Base-by-base conservation (phyloP, 2,113 vertebrate genomes). In the Oncorhynchus masou region DNA sequence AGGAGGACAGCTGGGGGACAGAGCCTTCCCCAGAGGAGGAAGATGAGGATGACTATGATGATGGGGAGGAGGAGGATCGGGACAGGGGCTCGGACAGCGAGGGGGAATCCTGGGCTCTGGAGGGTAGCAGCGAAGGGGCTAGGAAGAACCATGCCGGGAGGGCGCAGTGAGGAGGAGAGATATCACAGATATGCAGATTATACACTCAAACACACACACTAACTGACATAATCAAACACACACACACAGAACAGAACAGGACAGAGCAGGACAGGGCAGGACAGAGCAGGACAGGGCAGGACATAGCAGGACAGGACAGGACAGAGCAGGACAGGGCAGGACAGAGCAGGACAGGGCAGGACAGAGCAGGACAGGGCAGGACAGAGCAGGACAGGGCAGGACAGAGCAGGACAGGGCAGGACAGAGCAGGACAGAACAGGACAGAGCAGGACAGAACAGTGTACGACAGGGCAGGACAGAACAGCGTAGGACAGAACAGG, bases 1-100 rank as follows among this genome's bases (percentile, higher is more conserved):
- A 93, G 84, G 92, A 94, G 0, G 92, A 92, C 77, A 90, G 91
- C 85, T 93, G 92, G 90, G 90, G 85, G 79, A 88, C 89, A 0
- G 93, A 94, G 83, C 92, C 92, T 1, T 92, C 91, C 2, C 91
- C 91, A 5, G 92, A 93, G 70, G 94, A 94, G 74, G 92, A 94
- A 24, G 94, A 94, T 0, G 93, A 94, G 16, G 91, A 94, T 0
- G 92, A 93, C 0, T 87, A 92, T 0, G 92, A 93, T 0, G 92
- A 93, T 0, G 87, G 24, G n/a, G 91, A 85, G 15, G 90, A 94
- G 0, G 39, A 45, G 39, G 39, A 45, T 11, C 39, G 9, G 39
- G 88, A 93, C 81, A 88, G 91, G 81, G 91, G 85, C 78, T 91
- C 89, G 69, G 93, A 94, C 91, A 94, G 94, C 83, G 94, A 94